These are phyloP conservation scores for Tympanoctomys barrerae DNA, from an alignment of 2,797 vertebrate species.

Conservation along the genomic window DNA sequence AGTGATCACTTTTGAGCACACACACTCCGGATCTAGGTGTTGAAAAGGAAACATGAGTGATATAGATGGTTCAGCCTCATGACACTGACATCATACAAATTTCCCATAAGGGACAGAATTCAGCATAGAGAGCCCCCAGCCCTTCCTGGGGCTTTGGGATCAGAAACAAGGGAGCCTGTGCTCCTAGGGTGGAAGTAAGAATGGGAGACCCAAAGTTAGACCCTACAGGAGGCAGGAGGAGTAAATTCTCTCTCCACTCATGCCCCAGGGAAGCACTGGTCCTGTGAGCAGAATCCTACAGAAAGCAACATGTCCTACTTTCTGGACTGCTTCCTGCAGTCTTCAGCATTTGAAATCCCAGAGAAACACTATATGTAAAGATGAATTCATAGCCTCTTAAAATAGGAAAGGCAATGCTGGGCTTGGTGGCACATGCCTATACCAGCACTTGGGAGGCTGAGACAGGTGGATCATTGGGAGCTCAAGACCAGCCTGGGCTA, in stretches of 20 bases:
- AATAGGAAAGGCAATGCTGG: background rate
- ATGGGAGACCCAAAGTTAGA: background rate
- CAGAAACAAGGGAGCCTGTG: background rate
- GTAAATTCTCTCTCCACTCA: background rate
- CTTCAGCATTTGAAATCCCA: background rate
- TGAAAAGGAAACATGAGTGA: slow-evolving; percentile 5
- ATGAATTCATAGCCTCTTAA: slow-evolving; percentile 1
- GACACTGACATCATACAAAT: background rate
- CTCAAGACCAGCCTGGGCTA: too few species aligned
- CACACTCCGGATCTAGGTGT: background rate
- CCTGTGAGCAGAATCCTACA: background rate
- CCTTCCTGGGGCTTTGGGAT: background rate
- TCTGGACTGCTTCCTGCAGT: background rate
- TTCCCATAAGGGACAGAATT: background rate
- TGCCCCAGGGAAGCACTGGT: background rate
- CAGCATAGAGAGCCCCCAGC: background rate
- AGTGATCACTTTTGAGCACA: slow-evolving; percentile 4
- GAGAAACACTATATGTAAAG: background rate
- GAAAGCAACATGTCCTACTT: background rate
- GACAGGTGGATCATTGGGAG: too few species aligned
- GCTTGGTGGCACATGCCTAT: too few species aligned
- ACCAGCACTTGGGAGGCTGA: too few species aligned
- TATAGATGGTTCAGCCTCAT: background rate
- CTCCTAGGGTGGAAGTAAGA: background rate
- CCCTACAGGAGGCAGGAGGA: background rate